phyloP scores from a whole-genome alignment of 2,888 invertebrate genomes.

The Harpalus rubripes region DNA sequence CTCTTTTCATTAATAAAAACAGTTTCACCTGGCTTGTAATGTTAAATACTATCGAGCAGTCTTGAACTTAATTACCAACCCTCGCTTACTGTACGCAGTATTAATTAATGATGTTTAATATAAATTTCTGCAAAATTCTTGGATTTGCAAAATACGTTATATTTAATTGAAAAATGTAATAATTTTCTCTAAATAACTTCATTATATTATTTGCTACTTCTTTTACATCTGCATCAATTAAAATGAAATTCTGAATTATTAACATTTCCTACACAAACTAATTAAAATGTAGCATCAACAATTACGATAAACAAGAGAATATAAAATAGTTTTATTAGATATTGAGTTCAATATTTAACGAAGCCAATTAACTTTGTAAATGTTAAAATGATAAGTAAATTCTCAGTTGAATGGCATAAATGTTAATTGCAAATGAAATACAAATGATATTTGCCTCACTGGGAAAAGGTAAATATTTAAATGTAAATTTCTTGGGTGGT shows the following conservation, averaged over 20 bases:
- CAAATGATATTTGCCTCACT: background rate
- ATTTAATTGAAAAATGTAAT: too few relatives aligned
- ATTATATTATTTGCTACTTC: background rate
- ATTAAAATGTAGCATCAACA: background rate
- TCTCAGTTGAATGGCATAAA: background rate
- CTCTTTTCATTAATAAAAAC: too few relatives aligned
- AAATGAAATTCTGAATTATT: background rate
- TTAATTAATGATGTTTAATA: too few relatives aligned
- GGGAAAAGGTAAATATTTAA: conserved; percentile 22
- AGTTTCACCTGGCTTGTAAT: too few relatives aligned
- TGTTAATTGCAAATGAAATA: background rate
- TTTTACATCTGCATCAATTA: background rate
- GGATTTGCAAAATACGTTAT: too few relatives aligned
- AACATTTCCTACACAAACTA: background rate
- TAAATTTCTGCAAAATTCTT: too few relatives aligned
- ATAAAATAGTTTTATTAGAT: background rate
- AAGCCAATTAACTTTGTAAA: background rate
- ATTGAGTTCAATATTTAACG: background rate
- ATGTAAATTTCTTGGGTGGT: conserved; percentile 34
- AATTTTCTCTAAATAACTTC: background rate
- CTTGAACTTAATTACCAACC: too few relatives aligned
- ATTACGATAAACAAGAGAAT: background rate
- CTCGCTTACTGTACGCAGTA: too few relatives aligned
- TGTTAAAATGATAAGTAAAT: background rate
- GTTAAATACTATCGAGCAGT: too few relatives aligned